phyloP scores from a whole-genome alignment of 1,140 invertebrate species.

The Caerostris extrusa region DNA sequence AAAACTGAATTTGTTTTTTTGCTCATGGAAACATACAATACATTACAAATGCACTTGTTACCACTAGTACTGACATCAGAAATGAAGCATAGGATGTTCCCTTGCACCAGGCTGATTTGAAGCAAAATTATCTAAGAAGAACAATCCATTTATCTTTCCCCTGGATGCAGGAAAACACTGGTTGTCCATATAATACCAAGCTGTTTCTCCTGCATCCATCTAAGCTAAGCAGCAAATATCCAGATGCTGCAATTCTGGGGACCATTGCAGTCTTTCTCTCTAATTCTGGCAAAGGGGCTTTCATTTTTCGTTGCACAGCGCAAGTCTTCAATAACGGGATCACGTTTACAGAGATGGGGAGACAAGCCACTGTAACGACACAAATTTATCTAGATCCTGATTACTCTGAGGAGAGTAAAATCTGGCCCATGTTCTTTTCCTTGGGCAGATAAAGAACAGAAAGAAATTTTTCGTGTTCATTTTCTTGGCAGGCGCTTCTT shows the following conservation, averaged over 20 bases:
- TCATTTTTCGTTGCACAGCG: background rate
- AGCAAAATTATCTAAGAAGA: background rate
- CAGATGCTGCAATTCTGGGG: no score
- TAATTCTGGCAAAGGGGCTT: slow-evolving; percentile 25
- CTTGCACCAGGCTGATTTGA: background rate
- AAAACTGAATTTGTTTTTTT: no score
- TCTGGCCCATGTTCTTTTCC: background rate
- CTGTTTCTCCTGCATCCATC: background rate
- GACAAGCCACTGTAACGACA: slow-evolving; percentile 47
- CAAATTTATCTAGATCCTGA: slow-evolving; percentile 57
- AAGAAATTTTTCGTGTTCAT: slow-evolving; percentile 50
- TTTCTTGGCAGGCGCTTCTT: slow-evolving; percentile 47
- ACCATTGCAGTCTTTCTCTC: slow-evolving; percentile 23
- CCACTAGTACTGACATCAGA: background rate
- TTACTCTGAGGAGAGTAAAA: slow-evolving; percentile 50
- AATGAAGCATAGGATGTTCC: background rate
- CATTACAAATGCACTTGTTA: background rate
- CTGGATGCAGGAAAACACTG: background rate
- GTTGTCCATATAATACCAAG: slow-evolving; percentile 5
- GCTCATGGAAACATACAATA: no score
- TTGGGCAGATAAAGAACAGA: slow-evolving; percentile 36
- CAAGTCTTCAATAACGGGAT: slow-evolving; percentile 33
- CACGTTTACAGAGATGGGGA: slow-evolving; percentile 29
- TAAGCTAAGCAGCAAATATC: slow-evolving; percentile 29
- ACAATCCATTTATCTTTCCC: background rate